Evolutionary conservation across 92 coral and sea anemone genomes (phyloP), one percentile per base, ranked within the genome.

Genomic region (Epizoanthus stellaris): DNA sequence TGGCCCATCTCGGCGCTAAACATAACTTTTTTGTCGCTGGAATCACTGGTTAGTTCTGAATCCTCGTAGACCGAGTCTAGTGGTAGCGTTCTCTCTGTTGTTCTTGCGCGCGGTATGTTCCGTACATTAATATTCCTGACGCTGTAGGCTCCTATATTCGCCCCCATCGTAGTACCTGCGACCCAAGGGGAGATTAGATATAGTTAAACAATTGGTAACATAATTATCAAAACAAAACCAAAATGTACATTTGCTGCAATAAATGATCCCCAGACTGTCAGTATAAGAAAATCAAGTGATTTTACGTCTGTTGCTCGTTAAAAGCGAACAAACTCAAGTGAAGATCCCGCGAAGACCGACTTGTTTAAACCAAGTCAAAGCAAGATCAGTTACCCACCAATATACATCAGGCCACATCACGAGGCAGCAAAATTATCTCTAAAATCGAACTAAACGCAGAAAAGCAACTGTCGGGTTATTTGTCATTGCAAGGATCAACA

Each of bases 1-100:
- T 79, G 83, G 3, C 83, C 83, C 83, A 79, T 79, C 60, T 79
- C 83, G 14, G 72, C 83, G 7, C 72, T 79, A 45, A 79, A 79
- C 83, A 79, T 79, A 63, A 79, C 83, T 47, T 79, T 79, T 12
- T 19, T 62, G 42, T 79, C 83, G n/a, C 62, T 45, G 4, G 83
- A 79, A 19, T 79, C 83, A 70, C 83, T 79, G 1, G 83, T 63
- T 12, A 12, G 83, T 42, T 79, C 83, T 4, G 83, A 79, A 25
- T 63, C 83, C 58, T 79, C 83, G 30, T 61, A 63, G 34, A 63
- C 23, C 12, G 70, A 12, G n/a, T 79, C 49, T 5, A 57, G 83
- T 36, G 67, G 59, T 42, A 53, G 70, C 30, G 58, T 59, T 63
- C 43, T 62, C 43, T 79, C 83, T 13, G 83, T 61, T 13, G 54